phyloP scores from a whole-genome alignment of 2,888 invertebrate genomes.

The Panzeria rudis region DNA sequence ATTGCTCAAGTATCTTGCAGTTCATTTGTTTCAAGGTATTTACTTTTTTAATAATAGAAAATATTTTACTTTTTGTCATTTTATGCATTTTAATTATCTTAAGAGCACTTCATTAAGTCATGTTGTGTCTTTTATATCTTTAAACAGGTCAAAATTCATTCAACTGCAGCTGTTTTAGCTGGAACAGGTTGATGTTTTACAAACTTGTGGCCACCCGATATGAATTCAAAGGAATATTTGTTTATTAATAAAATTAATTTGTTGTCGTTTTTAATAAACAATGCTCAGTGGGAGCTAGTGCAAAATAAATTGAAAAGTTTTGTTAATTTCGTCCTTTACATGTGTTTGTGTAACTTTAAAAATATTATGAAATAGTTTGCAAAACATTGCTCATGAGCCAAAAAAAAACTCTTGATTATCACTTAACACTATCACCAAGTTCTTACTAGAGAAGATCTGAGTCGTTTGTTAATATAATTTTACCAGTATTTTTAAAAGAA shows the following conservation, averaged over 20 bases:
- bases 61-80: conserved; percentile 52
- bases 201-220: conserved; percentile 55
- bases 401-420: no score
- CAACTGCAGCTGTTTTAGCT: conserved; percentile 52
- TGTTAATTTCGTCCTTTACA: not conserved
- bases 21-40: conserved; percentile 61
- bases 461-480: no score
- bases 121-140: conserved; percentile 45
- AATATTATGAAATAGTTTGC: no score
- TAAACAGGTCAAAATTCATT: not conserved
- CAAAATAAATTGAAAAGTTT: not conserved
- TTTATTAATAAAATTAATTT: not conserved
- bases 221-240: conserved; percentile 17
- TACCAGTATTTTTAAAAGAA: no score
- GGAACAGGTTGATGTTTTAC: conserved; percentile 64
- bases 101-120: conserved; percentile 65
- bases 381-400: no score
- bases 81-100: conserved; percentile 67
- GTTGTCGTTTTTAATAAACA: conserved; percentile 2
- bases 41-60: conserved; percentile 11
- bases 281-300: not conserved
- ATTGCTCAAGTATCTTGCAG: conserved; percentile 57
- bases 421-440: no score
- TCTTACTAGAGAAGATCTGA: no score
- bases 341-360: not conserved